Evolutionary conservation across 1,140 invertebrate genomes (phyloP).

Genomic region (Camponotus vicinus): DNA sequence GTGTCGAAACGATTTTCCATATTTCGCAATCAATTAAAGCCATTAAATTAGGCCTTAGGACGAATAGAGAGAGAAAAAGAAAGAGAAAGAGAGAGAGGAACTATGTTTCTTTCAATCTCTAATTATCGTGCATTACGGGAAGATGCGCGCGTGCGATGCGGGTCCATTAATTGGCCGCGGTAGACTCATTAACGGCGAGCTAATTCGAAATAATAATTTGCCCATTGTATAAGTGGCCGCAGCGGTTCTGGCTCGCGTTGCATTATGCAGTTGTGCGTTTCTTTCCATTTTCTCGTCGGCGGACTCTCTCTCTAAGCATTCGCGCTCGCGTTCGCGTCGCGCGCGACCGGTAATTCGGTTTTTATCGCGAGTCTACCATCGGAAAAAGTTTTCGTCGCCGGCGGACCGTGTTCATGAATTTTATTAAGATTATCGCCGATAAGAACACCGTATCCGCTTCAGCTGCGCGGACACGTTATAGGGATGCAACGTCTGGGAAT

Average conservation of each 20-base stretch:
- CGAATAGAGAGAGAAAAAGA: conserved; percentile 33
- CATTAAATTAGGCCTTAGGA: conserved; percentile 48
- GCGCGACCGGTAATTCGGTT: conserved; percentile 80
- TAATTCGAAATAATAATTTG: conserved; percentile 76
- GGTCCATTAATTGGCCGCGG: conserved; percentile 56
- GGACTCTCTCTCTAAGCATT: conserved; percentile 45
- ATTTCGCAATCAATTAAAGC: conserved; percentile 34
- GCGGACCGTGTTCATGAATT: conserved; percentile 80
- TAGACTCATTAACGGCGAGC: conserved; percentile 60
- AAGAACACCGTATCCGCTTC: conserved; percentile 71
- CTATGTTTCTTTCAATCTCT: conserved; percentile 52
- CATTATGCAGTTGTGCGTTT: conserved; percentile 60
- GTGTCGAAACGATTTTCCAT: conserved; percentile 12
- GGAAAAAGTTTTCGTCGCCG: conserved; percentile 79
- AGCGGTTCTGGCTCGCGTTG: neutral
- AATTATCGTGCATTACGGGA: conserved; percentile 57
- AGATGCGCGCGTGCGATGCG: conserved; percentile 32
- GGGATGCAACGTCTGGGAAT: conserved; percentile 14
- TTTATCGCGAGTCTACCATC: conserved; percentile 80
- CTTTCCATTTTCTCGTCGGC: conserved; percentile 71
- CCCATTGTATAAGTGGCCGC: conserved; percentile 21
- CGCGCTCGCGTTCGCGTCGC: conserved; percentile 56
- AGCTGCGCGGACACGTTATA: conserved; percentile 24
- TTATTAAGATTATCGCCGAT: conserved; percentile 80
- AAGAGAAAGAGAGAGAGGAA: conserved; percentile 2